Base-by-base conservation (phyloP, 1,140 invertebrate species). In the Hesperophylax magnus region DNA sequence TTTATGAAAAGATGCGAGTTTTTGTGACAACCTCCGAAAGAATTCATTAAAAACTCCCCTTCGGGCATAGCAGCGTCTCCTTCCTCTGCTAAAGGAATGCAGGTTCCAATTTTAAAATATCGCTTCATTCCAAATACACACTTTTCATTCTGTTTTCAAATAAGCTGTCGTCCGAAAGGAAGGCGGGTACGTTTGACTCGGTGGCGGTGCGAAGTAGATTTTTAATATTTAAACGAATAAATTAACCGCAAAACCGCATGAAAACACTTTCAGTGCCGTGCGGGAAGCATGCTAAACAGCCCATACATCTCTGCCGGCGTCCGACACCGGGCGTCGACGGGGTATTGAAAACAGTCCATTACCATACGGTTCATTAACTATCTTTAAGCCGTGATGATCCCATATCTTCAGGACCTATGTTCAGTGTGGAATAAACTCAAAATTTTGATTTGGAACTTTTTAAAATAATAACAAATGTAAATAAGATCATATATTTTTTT, bases 141-240 rank as follows among this genome's bases (percentile, higher is more conserved):
- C 75, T 52, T 60, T 63, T 75, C 75, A 77, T 61, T 34, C 54
- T 47, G 58, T 61, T 77, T 60, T 77, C 75, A 60, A 63, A 52
- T 77, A 77, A 60, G 75, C 60, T 20, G 60, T 77, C 75, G 75
- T 7, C 27, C 22, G 11, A 15, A 11, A 14, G 14, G 18, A 15
- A 14, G 56, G 34, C 56, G 14, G 20, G 75, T 52, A 20, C 22
- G 63, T 79, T 78, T 72, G 63, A 69, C 63, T 72, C n/a, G n/a
- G 67, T 79, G 77, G 52, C 52, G 47, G 52, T 72, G 52, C 65
- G 65, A 60, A 56, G 77, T 79, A 72, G 77, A 79, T 79, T 79
- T 79, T 79, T 79, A 79, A 79, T 79, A 79, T 72, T 79, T 72
- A 79, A 72, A 69, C 77, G 77, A 71, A 79, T 79, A 79, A 79